phyloP scores from a whole-genome alignment of 2,113 vertebrate species.

The Peromyscus maniculatus region DNA sequence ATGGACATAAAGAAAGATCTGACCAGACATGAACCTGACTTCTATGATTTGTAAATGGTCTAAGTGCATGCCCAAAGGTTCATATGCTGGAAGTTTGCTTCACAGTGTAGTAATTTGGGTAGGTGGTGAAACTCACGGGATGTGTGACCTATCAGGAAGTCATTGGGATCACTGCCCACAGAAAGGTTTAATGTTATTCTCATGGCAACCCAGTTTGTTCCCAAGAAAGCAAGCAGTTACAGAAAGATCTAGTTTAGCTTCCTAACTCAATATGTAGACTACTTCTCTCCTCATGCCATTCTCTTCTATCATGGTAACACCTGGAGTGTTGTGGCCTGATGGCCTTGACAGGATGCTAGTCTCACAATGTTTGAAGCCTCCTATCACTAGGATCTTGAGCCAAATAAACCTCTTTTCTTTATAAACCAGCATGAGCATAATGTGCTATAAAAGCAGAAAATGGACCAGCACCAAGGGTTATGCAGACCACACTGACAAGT shows the following conservation, averaged over 20 bases:
- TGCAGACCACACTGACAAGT: neutral
- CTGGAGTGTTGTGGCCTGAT: accelerated
- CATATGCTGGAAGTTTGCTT: neutral
- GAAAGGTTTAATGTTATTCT: neutral
- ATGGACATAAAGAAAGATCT: neutral
- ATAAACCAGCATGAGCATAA: neutral
- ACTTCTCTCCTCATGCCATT: too few relatives aligned
- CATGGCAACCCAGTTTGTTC: neutral
- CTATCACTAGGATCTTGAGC: neutral
- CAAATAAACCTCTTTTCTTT: neutral
- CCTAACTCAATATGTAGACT: neutral
- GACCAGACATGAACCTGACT: neutral
- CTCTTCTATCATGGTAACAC: neutral
- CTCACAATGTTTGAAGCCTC: neutral
- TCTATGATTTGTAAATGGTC: neutral
- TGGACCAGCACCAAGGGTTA: neutral
- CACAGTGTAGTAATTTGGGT: neutral
- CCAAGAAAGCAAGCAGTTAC: neutral
- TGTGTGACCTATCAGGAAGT: too few relatives aligned
- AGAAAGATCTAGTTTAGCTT: neutral
- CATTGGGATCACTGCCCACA: neutral
- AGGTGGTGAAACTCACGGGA: neutral
- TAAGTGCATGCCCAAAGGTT: neutral
- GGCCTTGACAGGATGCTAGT: neutral
- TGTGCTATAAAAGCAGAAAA: neutral